A percentile compares a stretch with the other conserved stretches of the same genome.
These are phyloP conservation scores for Crotalus tigris DNA, from an alignment of 2,113 vertebrate species.

Conservation along the genomic window DNA sequence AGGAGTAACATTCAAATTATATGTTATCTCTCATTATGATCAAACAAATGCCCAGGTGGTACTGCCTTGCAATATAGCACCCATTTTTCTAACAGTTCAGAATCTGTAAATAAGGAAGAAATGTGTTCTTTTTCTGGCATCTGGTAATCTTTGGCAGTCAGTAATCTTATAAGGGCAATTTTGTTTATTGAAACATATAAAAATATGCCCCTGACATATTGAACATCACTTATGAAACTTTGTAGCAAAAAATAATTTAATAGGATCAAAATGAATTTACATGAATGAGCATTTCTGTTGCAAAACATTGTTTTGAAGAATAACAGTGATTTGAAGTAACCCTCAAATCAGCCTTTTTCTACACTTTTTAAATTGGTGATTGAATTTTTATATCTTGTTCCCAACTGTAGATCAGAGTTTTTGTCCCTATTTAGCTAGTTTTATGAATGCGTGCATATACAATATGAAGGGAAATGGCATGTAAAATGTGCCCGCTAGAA, in stretches of 20 bases:
- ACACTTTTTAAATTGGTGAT: not conserved
- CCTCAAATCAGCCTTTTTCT: not conserved
- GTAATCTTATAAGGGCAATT: not conserved
- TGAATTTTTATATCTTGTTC: not conserved
- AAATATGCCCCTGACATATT: not conserved
- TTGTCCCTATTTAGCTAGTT: not conserved
- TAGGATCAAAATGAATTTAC: not conserved
- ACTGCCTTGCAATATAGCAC: not conserved
- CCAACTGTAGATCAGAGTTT: not conserved
- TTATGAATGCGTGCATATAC: not conserved
- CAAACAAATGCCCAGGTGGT: not conserved
- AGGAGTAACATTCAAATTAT: slow-evolving; percentile 6
- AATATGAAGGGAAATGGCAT: not conserved
- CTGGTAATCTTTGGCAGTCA: not conserved
- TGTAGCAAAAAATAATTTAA: not conserved
- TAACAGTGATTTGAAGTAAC: not conserved
- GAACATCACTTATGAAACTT: not conserved
- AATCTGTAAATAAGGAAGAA: not conserved
- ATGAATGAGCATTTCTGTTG: not conserved
- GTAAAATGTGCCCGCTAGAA: not conserved
- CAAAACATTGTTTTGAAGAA: not conserved
- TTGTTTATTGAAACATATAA: not conserved
- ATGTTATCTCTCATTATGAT: slow-evolving; percentile 1
- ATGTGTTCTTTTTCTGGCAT: not conserved
- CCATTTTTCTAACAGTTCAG: not conserved